These are phyloP conservation scores for Natrix natrix DNA, from an alignment of 2,797 vertebrate species.

Conservation along the genomic window DNA sequence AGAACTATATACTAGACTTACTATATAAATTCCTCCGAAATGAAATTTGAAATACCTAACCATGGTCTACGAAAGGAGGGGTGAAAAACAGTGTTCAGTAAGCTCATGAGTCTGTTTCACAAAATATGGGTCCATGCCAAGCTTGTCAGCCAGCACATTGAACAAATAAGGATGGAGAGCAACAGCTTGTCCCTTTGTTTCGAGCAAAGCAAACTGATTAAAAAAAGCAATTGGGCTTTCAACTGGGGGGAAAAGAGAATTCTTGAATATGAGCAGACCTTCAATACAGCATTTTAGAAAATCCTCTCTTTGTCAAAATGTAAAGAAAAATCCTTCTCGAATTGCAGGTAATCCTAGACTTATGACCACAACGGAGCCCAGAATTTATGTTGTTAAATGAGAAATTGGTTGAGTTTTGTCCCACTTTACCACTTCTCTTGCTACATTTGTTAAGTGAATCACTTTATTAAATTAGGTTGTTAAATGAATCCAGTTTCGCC, in stretches of 20 bases:
- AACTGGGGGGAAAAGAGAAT: background rate
- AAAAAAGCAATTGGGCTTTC: background rate
- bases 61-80: background rate
- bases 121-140: background rate
- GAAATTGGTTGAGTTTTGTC: too few species aligned
- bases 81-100: background rate
- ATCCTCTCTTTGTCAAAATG: background rate
- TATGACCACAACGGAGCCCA: too few species aligned
- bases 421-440: too few species aligned
- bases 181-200: background rate
- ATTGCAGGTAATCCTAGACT: background rate
- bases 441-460: too few species aligned
- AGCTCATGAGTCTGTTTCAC: background rate
- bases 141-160: background rate
- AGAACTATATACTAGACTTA: background rate
- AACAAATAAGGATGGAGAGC: background rate
- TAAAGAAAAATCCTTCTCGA: background rate
- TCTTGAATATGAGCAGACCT: background rate
- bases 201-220: background rate
- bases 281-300: background rate
- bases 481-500: too few species aligned
- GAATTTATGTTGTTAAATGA: too few species aligned
- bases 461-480: too few species aligned
- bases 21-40: background rate
- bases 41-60: background rate